Evolutionary conservation across 2,797 vertebrate species (phyloP), one percentile per base, ranked within the genome.

Genomic region (Spheniscus humboldti): DNA sequence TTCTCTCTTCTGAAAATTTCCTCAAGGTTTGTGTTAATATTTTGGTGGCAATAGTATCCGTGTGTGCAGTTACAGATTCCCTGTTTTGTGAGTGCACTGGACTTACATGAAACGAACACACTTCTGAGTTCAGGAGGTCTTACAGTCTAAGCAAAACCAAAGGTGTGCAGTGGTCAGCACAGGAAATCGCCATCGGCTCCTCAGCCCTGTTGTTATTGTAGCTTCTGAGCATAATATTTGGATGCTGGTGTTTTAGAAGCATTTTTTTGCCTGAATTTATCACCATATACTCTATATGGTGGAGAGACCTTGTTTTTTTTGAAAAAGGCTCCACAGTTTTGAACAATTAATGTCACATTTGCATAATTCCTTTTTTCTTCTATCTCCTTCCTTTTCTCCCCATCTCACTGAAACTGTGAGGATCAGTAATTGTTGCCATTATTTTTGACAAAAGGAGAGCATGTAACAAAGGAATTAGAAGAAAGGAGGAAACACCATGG

Each of bases 321-420:
- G 43, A 77, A 94, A 92, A 72, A 92, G 14, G 22, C 72, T 87
- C 45, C 18, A 35, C 37, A 43, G 39, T 96, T 96, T 86, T 68
- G 55, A 96, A 88, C 3, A 31, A 90, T 92, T 94, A 93, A 94
- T 88, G 33, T 91, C 90, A 94, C n/a, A 88, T 90, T 94, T 97
- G 82, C 76, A 74, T 94, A 96, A 90, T 64, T 76, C 53, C 45
- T 75, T 96, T 94, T 90, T 93, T 20, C 59, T 92, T 56, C 87
- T 57, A 10, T 73, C 69, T 37, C 57, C 91, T 96, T 90, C 85
- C 52, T 68, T 53, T 68, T 75, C 28, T 73, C 18, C n/a, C 33
- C 28, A 11, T 73, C 75, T 89, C 45, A 93, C n/a, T 47, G 59
- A 76, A 90, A 76, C 55, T 10, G 43, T 22, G 91, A 90, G 84